Evolutionary conservation across 2,113 vertebrate species (phyloP).

Genomic region (Coregonus clupeaformis): DNA sequence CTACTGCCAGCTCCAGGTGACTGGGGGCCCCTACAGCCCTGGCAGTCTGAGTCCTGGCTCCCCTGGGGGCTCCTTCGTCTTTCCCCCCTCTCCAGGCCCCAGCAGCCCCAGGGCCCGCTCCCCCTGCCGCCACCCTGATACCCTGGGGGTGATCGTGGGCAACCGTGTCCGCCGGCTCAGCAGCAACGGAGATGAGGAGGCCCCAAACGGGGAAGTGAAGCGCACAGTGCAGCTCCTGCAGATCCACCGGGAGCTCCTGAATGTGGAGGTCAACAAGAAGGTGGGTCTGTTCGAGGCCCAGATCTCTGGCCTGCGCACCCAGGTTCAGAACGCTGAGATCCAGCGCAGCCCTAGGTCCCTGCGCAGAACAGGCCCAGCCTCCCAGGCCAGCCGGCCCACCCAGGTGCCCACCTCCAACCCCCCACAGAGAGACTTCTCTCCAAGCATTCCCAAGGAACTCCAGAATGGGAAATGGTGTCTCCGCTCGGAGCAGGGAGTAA

Average conservation of each 20-base stretch:
- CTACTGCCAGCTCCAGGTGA: constrained; percentile 66
- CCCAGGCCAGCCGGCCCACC: constrained; percentile 34
- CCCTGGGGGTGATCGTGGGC: constrained; percentile 70
- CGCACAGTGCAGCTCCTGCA: constrained; percentile 79
- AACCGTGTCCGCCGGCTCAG: constrained; percentile 74
- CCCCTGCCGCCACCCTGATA: constrained; percentile 56
- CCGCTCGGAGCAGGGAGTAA: constrained; percentile 39
- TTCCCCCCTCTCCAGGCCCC: constrained; percentile 58
- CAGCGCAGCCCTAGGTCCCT: constrained; percentile 79
- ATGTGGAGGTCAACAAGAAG: constrained; percentile 87
- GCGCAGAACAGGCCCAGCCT: constrained; percentile 58
- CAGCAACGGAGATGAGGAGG: constrained; percentile 45
- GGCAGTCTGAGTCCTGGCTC: constrained; percentile 52
- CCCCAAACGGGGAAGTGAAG: constrained; percentile 51
- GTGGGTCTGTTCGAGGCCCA: constrained; percentile 93
- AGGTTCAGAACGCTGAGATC: constrained; percentile 75
- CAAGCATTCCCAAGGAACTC: constrained; percentile 1
- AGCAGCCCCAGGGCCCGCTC: constrained; percentile 46
- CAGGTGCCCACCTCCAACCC: constrained; percentile 47
- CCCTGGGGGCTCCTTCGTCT: constrained; percentile 67
- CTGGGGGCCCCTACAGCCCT: constrained; percentile 71
- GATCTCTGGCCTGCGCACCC: constrained; percentile 78
- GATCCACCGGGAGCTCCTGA: constrained; percentile 83
- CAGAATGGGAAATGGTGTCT: constrained; percentile 67
- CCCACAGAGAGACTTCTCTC: neutral